Percentiles rank a stretch among this genome's conserved stretches.
These are phyloP conservation scores for Platichthys stellatus DNA, from an alignment of 2,113 vertebrate genomes.

Conservation along the genomic window DNA sequence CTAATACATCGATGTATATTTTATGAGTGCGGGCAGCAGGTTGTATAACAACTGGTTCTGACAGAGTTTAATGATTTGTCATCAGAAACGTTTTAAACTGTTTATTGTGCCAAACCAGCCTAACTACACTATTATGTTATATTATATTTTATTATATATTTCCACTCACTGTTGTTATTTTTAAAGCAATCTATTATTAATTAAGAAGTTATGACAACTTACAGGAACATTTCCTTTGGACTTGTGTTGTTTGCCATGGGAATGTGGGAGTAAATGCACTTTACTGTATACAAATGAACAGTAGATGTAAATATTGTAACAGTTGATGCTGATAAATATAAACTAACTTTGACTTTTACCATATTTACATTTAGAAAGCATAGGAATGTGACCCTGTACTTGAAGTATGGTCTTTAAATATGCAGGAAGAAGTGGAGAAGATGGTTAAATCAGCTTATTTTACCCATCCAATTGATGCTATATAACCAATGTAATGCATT, in stretches of 20 bases:
- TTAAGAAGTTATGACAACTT: not conserved
- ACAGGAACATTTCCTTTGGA: not conserved
- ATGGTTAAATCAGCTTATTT: no score
- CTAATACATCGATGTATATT: slow-evolving; percentile 46
- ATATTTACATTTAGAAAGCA: not conserved
- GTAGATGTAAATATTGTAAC: slow-evolving; percentile 16
- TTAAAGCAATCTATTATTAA: not conserved
- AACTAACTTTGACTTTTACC: not conserved
- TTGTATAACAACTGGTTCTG: slow-evolving; percentile 26
- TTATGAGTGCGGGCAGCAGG: slow-evolving; percentile 17
- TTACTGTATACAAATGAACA: slow-evolving; percentile 2
- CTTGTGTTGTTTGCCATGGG: not conserved
- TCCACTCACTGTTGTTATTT: no score
- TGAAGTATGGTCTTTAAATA: not conserved
- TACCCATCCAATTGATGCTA: no score
- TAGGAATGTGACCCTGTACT: not conserved
- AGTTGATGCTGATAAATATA: not conserved
- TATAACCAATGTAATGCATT: no score
- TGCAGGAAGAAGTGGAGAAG: not conserved
- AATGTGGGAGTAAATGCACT: slow-evolving; percentile 1
- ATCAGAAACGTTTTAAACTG: not conserved
- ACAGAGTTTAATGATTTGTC: not conserved
- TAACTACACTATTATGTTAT: not conserved
- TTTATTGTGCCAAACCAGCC: not conserved
- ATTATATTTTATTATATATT: not conserved